A percentile compares a stretch with the other conserved stretches of the same genome.
Conservation (phyloP, 2,888 invertebrate genomes). For the Agrochola lota region DNA sequence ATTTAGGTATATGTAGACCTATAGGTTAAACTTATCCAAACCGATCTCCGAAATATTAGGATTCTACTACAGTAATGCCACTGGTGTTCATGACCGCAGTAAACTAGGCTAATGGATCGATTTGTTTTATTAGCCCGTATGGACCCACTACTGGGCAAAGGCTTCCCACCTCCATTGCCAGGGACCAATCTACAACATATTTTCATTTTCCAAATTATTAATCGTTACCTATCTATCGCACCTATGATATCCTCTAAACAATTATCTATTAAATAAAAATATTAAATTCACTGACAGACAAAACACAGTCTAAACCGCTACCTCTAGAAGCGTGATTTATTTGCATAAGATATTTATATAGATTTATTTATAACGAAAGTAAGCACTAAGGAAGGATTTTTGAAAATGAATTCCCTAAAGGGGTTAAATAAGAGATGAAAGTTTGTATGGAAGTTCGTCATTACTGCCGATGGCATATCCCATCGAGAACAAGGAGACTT, state of each 20-base stretch:
- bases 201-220: neutral
- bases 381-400: neutral
- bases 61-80: neutral
- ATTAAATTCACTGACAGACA: neutral
- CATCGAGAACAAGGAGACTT: neutral
- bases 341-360: too few relatives aligned
- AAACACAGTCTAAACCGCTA: neutral
- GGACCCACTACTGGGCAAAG: too few relatives aligned
- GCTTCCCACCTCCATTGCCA: neutral
- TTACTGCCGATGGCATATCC: neutral
- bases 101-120: too few relatives aligned
- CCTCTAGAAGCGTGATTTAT: neutral
- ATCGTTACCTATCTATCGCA: neutral
- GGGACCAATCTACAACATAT: neutral
- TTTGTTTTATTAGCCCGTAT: neutral
- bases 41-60: neutral
- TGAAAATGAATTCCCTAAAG: neutral
- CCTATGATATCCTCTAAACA: neutral
- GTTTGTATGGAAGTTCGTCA: neutral
- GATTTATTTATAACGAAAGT: too few relatives aligned
- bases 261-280: neutral
- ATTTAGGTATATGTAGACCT: slow-evolving; percentile 3
- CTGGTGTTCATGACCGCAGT: neutral
- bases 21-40: neutral
- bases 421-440: neutral